Conservation (phyloP, 2,113 vertebrate genomes). For the Ciconia stormi region DNA sequence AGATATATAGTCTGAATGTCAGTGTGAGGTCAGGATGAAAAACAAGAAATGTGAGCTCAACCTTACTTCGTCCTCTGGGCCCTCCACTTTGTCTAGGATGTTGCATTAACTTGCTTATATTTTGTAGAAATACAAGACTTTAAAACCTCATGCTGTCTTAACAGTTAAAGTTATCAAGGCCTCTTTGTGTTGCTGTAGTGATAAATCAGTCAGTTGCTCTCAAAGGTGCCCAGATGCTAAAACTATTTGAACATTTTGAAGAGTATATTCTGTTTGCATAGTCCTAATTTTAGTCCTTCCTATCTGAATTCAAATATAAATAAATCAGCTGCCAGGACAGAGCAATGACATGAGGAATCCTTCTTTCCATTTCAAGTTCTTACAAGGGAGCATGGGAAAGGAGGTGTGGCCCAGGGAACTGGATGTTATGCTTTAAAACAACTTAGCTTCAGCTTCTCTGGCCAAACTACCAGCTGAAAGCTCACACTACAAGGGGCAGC, state of each 20-base stretch:
- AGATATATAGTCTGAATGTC: neutral
- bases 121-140: neutral
- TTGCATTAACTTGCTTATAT: neutral
- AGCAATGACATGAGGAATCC: neutral
- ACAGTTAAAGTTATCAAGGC: neutral
- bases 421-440: neutral
- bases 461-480: neutral
- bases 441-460: neutral
- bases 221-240: neutral
- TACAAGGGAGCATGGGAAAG: neutral
- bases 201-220: neutral
- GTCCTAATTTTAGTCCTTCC: neutral
- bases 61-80: neutral
- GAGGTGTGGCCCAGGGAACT: neutral
- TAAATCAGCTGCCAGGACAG: neutral
- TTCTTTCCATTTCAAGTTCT: neutral
- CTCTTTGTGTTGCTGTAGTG: conserved; percentile 6
- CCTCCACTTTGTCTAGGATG: neutral
- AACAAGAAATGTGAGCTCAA: neutral
- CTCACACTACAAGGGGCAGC: neutral
- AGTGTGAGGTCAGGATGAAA: neutral
- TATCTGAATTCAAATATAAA: neutral
- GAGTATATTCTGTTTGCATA: neutral
- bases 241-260: neutral
- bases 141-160: neutral